Conservation (phyloP, 2,797 vertebrate species). For the Anguilla anguilla region DNA sequence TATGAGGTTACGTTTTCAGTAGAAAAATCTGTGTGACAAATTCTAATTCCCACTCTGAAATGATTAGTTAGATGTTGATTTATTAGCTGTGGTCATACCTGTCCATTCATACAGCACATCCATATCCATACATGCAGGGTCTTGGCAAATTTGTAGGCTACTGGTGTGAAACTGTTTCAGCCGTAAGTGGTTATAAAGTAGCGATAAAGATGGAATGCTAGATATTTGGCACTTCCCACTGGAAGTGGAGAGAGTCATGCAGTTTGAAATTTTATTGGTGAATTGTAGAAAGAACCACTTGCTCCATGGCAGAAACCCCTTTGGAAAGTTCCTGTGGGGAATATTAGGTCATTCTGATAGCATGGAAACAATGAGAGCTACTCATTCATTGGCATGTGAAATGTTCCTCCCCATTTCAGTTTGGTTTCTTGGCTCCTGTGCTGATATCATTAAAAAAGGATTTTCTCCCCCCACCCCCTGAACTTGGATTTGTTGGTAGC, state of each 20-base stretch:
- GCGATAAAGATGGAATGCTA: background rate
- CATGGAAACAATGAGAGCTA: constrained; percentile 21
- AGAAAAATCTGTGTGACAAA: background rate
- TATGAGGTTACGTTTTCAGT: too few species aligned
- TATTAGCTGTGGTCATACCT: background rate
- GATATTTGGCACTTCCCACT: background rate
- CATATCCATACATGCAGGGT: background rate
- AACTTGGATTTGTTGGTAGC: constrained; percentile 14
- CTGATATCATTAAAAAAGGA: constrained; percentile 19
- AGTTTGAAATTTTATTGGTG: background rate
- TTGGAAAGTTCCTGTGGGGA: constrained; percentile 1
- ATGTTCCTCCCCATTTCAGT: background rate
- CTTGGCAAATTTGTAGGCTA: background rate
- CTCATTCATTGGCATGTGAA: background rate
- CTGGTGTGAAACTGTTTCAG: constrained; percentile 1
- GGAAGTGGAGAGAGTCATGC: background rate
- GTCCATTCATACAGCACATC: background rate
- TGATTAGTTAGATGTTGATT: background rate
- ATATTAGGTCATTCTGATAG: background rate
- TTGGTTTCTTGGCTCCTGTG: constrained; percentile 6
- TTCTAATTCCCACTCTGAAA: background rate
- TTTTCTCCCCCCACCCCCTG: background rate
- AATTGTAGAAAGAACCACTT: background rate
- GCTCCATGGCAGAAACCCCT: background rate
- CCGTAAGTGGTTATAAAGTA: background rate